Evolutionary conservation across 2,797 vertebrate species (phyloP).

Genomic region (Sebastes hubbsi): DNA sequence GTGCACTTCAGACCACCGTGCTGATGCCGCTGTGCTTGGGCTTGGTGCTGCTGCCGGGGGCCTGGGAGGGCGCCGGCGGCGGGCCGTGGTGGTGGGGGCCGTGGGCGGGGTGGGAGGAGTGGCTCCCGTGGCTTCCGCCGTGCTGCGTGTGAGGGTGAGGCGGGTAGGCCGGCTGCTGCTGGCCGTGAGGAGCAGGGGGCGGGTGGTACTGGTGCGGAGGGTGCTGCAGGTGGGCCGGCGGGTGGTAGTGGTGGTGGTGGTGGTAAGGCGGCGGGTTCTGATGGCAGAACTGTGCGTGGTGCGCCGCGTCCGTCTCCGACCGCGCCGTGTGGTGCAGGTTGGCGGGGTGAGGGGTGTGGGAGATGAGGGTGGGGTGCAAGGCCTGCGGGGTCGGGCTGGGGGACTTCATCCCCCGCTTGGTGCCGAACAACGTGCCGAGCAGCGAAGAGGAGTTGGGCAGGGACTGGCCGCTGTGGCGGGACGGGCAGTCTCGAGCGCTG

Average conservation of each 20-base stretch:
- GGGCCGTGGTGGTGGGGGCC: conserved; percentile 70
- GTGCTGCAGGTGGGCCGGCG: conserved; percentile 89
- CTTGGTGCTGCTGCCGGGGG: conserved; percentile 83
- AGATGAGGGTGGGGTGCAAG: conserved; percentile 85
- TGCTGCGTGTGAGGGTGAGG: conserved; percentile 82
- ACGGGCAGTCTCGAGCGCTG: conserved; percentile 90
- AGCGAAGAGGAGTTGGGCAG: conserved; percentile 94
- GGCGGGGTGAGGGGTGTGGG: conserved; percentile 81
- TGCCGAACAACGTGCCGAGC: conserved; percentile 93
- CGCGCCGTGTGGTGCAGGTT: conserved; percentile 86
- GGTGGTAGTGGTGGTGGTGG: conserved; percentile 96
- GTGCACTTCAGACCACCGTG: conserved; percentile 89
- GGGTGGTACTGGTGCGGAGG: conserved; percentile 83
- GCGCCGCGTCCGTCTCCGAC: conserved; percentile 70
- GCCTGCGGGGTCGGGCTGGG: conserved; percentile 82
- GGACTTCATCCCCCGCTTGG: conserved; percentile 89
- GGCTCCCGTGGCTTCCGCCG: conserved; percentile 73
- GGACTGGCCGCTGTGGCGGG: conserved; percentile 86
- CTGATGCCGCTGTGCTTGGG: conserved; percentile 97
- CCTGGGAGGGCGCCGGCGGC: conserved; percentile 64
- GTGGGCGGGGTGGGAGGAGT: conserved; percentile 81
- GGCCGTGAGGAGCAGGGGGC: conserved; percentile 72
- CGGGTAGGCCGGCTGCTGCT: conserved; percentile 70
- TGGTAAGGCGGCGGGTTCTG: conserved; percentile 95
- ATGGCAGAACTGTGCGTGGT: conserved; percentile 89